Evolutionary conservation across 2,797 vertebrate species (phyloP).

Genomic region (Smutsia gigantea): DNA sequence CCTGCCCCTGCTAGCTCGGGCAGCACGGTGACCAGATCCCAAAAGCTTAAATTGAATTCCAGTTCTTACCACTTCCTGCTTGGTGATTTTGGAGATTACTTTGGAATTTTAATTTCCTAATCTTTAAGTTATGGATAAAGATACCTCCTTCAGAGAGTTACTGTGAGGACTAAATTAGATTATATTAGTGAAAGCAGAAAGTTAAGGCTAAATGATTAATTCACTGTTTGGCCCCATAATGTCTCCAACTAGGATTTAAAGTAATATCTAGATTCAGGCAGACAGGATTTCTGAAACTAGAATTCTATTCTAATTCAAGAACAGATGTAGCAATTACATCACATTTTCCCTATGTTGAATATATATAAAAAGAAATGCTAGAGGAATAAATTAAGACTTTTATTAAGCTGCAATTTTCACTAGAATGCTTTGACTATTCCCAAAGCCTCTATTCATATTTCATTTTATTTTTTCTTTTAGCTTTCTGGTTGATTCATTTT

Average conservation of each 20-base stretch:
- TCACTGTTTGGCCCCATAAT: not conserved
- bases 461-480: not conserved
- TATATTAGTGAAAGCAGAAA: not conserved
- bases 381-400: not conserved
- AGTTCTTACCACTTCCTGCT: not conserved
- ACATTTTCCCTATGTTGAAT: not conserved
- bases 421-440: not conserved
- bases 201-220: not conserved
- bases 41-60: not conserved
- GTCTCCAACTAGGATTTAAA: not conserved
- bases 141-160: not conserved
- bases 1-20: not conserved
- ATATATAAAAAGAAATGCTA: not conserved
- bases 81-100: not conserved
- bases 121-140: not conserved
- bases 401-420: not conserved
- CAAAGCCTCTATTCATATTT: not conserved
- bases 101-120: not conserved
- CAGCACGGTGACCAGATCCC: too few relatives aligned
- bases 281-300: not conserved
- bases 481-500: not conserved
- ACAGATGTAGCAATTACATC: not conserved
- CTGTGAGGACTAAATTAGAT: not conserved
- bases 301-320: not conserved
- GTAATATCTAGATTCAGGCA: not conserved